Evolutionary conservation across 1,140 invertebrate genomes (phyloP).

Genomic region (Epicauta chinensis): DNA sequence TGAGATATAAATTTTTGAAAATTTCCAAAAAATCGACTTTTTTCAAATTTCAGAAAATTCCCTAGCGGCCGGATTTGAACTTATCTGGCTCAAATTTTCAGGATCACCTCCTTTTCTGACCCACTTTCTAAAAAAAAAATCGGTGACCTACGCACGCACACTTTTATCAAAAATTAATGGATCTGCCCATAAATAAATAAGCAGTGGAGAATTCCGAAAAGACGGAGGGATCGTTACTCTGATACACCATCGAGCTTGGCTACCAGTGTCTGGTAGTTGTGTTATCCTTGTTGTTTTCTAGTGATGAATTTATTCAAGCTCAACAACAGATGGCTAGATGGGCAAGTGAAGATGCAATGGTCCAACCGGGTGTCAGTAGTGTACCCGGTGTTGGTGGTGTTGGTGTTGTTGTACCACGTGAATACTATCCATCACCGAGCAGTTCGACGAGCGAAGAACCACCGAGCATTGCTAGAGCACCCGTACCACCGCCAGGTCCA

Average conservation of each 20-base stretch:
- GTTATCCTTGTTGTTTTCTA: conserved; percentile 70
- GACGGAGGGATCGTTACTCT: background rate
- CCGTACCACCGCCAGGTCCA: conserved; percentile 32
- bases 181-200: no score
- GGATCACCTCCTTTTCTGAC: no score
- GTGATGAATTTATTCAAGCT: conserved; percentile 92
- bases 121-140: no score
- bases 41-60: no score
- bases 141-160: no score
- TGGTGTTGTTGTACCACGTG: conserved; percentile 36
- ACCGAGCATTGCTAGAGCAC: conserved; percentile 41
- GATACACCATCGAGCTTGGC: conserved; percentile 1
- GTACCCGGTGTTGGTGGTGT: conserved; percentile 49
- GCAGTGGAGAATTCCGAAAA: no score
- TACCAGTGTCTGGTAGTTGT: conserved; percentile 28
- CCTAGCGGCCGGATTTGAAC: no score
- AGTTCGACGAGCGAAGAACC: conserved; percentile 40
- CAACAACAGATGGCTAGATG: conserved; percentile 86
- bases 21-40: no score
- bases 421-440: conserved; percentile 48
- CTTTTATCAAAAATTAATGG: no score
- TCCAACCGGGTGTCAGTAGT: conserved; percentile 49
- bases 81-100: no score
- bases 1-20: no score
- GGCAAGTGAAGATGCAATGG: conserved; percentile 79